Percentiles rank a stretch among this genome's conserved stretches.
phyloP scores from a whole-genome alignment of 2,113 vertebrate genomes.

The Dinomys branickii region DNA sequence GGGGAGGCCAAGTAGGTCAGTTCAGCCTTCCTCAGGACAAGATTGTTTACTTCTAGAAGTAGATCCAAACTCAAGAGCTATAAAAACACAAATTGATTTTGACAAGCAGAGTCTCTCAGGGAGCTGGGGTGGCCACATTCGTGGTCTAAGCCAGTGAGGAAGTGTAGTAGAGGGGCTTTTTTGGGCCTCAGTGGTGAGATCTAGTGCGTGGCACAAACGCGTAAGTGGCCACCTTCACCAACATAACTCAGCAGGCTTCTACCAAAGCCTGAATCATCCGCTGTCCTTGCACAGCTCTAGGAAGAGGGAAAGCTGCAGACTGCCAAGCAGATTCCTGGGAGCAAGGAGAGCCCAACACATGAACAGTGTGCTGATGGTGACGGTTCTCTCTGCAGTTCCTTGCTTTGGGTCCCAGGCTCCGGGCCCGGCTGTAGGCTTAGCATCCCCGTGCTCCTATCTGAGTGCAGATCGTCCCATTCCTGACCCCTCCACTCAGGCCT shows the following conservation, averaged over 20 bases:
- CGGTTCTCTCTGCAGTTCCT: neutral
- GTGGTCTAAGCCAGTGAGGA: fast-evolving
- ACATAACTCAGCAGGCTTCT: fast-evolving
- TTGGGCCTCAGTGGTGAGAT: neutral
- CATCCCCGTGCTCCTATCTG: neutral
- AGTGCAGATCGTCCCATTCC: neutral
- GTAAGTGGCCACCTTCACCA: fast-evolving
- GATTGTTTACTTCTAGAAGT: too few relatives aligned
- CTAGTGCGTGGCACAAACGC: fast-evolving
- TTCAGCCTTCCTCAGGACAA: fast-evolving
- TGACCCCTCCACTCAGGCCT: neutral
- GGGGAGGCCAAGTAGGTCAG: neutral
- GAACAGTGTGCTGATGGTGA: neutral
- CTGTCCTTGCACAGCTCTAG: fast-evolving
- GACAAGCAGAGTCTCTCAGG: neutral
- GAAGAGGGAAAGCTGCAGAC: neutral
- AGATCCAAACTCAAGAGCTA: neutral
- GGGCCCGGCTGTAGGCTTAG: too few relatives aligned
- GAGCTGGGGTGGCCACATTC: fast-evolving
- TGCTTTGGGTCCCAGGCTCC: too few relatives aligned
- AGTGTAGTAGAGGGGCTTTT: fast-evolving
- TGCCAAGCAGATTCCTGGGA: neutral
- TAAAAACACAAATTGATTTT: neutral
- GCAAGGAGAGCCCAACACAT: neutral
- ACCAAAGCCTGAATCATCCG: neutral